Evolutionary conservation across 2,888 invertebrate species (phyloP), one percentile per base, ranked within the genome.

Genomic region (Automeris io): DNA sequence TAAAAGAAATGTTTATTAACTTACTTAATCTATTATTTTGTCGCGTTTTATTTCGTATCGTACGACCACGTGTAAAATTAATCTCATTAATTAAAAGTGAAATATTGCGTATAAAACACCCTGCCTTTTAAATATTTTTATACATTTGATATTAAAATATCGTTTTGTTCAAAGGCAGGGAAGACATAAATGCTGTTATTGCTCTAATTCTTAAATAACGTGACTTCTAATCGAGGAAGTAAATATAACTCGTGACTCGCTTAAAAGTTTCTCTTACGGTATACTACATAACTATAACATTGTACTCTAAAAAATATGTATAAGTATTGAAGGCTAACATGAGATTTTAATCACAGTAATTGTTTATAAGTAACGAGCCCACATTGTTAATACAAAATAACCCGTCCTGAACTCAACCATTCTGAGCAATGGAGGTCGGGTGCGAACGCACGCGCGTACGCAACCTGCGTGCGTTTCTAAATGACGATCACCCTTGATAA

Each of bases 261-360:
- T 85, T 86, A 85, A 57, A 62, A 70, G 57, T n/a, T 79, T 76
- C 57, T 57, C 81, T 82, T 83, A 83, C 66, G 56, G 69, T 75
- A 76, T 75, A 83, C 81, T 83, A 85, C 79, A 82, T 83, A 82
- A 82, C 82, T 81, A 80, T 85, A 85, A 86, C 82, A 85, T 86
- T 85, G 83, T 86, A 85, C 85, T 85, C 85, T 85, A 83, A 83
- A 86, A 85, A 83, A 85, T 85, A 85, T 85, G 85, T 85, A 85
- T 85, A 83, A 85, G 83, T 83, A 82, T 83, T 77, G 85, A 86
- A 86, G 85, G 85, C 85, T 86, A 85, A 79, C 78, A 78, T 82
- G 81, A 83, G 81, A 83, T 79, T 85, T 75, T 78, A 82, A 86
- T 86, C 85, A 86, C 85, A 85, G 85, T 85, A 79, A 75, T 80